phyloP scores from a whole-genome alignment of 2,888 invertebrate genomes.

The Leptopilina syphax region DNA sequence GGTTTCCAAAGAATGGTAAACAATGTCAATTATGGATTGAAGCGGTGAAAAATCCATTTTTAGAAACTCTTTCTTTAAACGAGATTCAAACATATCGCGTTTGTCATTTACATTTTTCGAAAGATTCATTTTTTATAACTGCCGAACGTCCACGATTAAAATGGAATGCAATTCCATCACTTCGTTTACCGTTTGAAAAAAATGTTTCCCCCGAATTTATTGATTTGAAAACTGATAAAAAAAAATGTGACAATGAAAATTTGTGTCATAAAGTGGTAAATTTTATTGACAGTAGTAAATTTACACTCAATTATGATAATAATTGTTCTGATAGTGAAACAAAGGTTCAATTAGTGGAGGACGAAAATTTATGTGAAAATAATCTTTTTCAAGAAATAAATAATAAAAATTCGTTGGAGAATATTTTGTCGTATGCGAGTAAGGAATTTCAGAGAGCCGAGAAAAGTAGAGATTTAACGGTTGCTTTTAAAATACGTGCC shows the following conservation, averaged over 20 bases:
- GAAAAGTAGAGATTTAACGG: slow-evolving; percentile 2
- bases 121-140: slow-evolving; percentile 22
- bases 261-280: background rate
- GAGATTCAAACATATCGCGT: slow-evolving; percentile 21
- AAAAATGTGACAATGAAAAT: background rate
- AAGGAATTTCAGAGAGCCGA: slow-evolving; percentile 24
- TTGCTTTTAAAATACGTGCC: slow-evolving; percentile 28
- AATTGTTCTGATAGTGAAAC: background rate
- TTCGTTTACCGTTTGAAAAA: slow-evolving; percentile 4
- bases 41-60: slow-evolving; percentile 20
- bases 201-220: background rate
- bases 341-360: background rate
- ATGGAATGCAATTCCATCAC: slow-evolving; percentile 14
- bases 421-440: slow-evolving; percentile 5
- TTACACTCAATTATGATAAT: background rate
- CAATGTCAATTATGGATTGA: slow-evolving; percentile 4
- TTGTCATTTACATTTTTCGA: slow-evolving; percentile 21
- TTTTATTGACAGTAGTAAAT: background rate
- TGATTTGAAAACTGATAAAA: background rate
- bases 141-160: slow-evolving; percentile 10
- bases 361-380: background rate
- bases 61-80: slow-evolving; percentile 12
- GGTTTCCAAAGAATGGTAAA: slow-evolving; percentile 18
- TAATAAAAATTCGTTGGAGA: background rate
- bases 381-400: slow-evolving; percentile 16